Percentiles rank a stretch among this genome's conserved stretches.
Evolutionary conservation across 2,888 invertebrate genomes (phyloP).

Genomic region (Endomychus coccineus): DNA sequence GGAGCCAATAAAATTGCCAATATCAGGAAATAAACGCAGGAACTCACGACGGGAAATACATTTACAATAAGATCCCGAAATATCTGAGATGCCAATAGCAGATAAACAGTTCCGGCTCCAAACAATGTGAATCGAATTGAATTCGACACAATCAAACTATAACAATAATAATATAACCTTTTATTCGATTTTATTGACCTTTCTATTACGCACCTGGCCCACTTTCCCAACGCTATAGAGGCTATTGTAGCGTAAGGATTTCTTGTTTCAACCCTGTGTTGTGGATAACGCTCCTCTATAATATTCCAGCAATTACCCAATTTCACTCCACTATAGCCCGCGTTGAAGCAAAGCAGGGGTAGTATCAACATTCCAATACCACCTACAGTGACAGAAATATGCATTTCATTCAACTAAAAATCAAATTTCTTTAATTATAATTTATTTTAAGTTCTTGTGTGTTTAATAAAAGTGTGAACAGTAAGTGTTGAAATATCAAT

Average conservation of each 20-base stretch:
- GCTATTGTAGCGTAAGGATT: constrained; percentile 66
- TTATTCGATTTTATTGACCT: too few species aligned
- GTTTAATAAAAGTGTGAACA: too few species aligned
- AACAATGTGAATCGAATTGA: constrained; percentile 59
- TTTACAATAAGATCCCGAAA: constrained; percentile 50
- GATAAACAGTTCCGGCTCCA: constrained; percentile 59
- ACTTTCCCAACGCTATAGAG: constrained; percentile 50
- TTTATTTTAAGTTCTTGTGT: too few species aligned
- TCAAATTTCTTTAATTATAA: too few species aligned
- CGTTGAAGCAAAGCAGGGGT: constrained; percentile 51
- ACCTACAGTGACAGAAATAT: constrained; percentile 46
- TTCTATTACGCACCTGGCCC: too few species aligned
- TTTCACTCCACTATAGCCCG: constrained; percentile 59
- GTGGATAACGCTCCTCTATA: constrained; percentile 56
- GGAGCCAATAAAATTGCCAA: constrained; percentile 54
- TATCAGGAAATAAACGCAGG: constrained; percentile 58
- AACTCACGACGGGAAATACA: constrained; percentile 47
- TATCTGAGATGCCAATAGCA: constrained; percentile 59
- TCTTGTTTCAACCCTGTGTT: constrained; percentile 51
- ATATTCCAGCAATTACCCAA: constrained; percentile 65
- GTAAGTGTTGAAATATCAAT: too few species aligned
- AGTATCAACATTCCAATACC: constrained; percentile 59
- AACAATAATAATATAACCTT: too few species aligned
- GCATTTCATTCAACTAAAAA: too few species aligned
- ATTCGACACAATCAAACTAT: constrained; percentile 49